A percentile compares a stretch with the other conserved stretches of the same genome.
Conservation (phyloP, 2,797 vertebrate genomes). For the Epinephelus awoara region DNA sequence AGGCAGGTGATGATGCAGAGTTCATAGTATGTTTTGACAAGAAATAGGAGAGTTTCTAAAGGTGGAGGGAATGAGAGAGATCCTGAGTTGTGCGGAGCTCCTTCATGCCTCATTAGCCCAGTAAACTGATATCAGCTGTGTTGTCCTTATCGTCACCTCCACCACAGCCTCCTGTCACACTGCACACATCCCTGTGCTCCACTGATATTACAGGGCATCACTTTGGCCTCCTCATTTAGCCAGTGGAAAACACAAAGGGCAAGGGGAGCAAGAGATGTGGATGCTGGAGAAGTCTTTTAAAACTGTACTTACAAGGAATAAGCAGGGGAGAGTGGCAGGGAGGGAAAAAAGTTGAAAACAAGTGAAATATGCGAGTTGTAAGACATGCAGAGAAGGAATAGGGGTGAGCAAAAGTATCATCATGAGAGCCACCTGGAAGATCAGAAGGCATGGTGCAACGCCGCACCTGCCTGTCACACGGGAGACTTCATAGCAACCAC, state of each 20-base stretch:
- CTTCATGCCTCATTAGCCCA: constrained; percentile 72
- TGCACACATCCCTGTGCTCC: constrained; percentile 4
- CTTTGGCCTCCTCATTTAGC: constrained; percentile 33
- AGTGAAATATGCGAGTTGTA: constrained; percentile 33
- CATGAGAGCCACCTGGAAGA: constrained; percentile 53
- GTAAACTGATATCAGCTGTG: constrained; percentile 62
- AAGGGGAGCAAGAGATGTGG: neutral
- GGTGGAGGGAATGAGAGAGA: constrained; percentile 27
- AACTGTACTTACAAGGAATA: neutral
- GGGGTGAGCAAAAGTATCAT: constrained; percentile 63
- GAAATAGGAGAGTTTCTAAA: constrained; percentile 15
- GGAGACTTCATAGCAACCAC: constrained; percentile 54
- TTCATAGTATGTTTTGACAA: neutral
- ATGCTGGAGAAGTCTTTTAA: constrained; percentile 1
- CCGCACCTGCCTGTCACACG: constrained; percentile 50
- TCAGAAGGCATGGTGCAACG: constrained; percentile 36
- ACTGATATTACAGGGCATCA: constrained; percentile 41
- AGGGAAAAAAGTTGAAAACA: neutral
- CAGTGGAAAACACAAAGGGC: constrained; percentile 11
- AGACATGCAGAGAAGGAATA: constrained; percentile 29
- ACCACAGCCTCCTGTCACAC: constrained; percentile 11
- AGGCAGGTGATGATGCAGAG: constrained; percentile 17
- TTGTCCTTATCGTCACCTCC: constrained; percentile 49
- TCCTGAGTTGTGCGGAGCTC: constrained; percentile 24
- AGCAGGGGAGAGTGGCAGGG: neutral